Base-by-base conservation (phyloP, 2,888 invertebrate species). In the Drosophila dives region DNA sequence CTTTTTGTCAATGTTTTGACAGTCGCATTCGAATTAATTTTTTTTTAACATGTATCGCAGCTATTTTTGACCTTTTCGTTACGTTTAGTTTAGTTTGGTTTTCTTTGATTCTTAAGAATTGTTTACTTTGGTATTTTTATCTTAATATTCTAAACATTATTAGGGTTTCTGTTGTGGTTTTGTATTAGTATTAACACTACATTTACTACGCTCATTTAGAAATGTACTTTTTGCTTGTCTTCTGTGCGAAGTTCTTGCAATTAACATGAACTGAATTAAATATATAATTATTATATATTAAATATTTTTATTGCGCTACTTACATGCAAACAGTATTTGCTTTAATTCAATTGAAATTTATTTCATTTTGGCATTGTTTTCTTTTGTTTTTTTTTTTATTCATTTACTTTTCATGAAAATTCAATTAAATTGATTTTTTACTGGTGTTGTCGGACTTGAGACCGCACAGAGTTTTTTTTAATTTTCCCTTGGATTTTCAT, bases 41-140 rank as follows among this genome's bases (percentile, higher is more conserved):
- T 51, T 61, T 36, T 83, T 84, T 75, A 65, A 80, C 68, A 81
- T 85, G 76, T 86, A 86, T 86, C 86, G 86, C 86, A 86, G 86
- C 86, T 88, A 88, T 88, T 86, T 86, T 86, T 86, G 86, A 86
- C 88, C 83, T 88, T 85, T 81, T 71, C 59, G 67, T 81, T 70
- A 63, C 20, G 34, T 75, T 70, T 73, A 42, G 32, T 60, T 81
- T 74, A 65, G 49, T 36, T 55, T 70, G 36, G 20, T 48, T n/a
- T 8, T 40, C 29, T n/a, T n/a, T 61, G 23, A 56, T 38, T 40
- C 62, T 62, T 69, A 50, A 59, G 26, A 64, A 66, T 56, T n/a
- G 26, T 64, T 71, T 75, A 67, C 55, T 72, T 75, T 75, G 29
- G 54, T 56, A 36, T 56, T 67, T 69, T 67, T 64, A 12, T 53